A percentile compares a stretch with the other conserved stretches of the same genome.
These are phyloP conservation scores for Sarcophaga caerulescens DNA, from an alignment of 2,888 invertebrate species.

Conservation along the genomic window DNA sequence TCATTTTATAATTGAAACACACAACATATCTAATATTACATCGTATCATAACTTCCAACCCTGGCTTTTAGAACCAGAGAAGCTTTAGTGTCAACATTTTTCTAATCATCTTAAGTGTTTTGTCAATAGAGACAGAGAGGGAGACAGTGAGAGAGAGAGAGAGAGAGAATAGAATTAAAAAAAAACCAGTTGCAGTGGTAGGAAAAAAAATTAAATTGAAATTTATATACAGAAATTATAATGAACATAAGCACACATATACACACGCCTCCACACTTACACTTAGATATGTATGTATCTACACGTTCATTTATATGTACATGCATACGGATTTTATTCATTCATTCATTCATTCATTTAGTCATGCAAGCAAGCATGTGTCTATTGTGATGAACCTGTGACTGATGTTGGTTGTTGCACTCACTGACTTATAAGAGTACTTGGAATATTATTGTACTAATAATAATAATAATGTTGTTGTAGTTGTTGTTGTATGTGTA, in stretches of 20 bases:
- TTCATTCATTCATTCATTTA: constrained; percentile 5
- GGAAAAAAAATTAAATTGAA: constrained; percentile 1
- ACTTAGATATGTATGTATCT: no score
- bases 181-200: neutral
- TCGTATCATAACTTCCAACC: neutral
- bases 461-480: neutral
- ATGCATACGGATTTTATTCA: neutral
- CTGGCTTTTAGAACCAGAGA: neutral
- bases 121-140: constrained; percentile 71
- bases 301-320: neutral
- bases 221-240: neutral
- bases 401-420: constrained; percentile 5
- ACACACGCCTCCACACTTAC: neutral
- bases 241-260: neutral
- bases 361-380: neutral
- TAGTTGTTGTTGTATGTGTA: neutral
- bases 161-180: neutral
- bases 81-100: constrained; percentile 71
- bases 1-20: no score
- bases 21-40: no score
- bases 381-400: constrained; percentile 27
- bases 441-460: constrained; percentile 14
- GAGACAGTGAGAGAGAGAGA: neutral
- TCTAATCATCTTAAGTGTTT: constrained; percentile 77
- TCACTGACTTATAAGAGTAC: neutral